Conservation (phyloP, 2,888 invertebrate genomes). For the Bombylius major region DNA sequence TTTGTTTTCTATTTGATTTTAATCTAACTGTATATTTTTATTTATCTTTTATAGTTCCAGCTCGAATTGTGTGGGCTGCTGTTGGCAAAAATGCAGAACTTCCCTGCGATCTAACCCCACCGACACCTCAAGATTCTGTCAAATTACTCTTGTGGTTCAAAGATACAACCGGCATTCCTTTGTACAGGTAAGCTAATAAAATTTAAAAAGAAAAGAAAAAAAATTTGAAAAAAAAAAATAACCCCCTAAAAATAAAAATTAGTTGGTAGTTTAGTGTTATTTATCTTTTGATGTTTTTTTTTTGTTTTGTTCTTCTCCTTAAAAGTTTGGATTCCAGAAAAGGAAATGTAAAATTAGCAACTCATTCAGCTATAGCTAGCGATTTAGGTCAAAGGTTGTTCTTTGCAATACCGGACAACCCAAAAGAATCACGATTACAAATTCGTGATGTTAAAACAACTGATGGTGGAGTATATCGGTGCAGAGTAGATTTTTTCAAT, state of each 20-base stretch:
- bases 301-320: not conserved
- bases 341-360: constrained; percentile 49
- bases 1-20: not conserved
- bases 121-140: constrained; percentile 55
- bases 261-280: too few species aligned
- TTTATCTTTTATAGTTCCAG: constrained; percentile 44
- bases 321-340: constrained; percentile 65
- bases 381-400: constrained; percentile 63
- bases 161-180: constrained; percentile 68
- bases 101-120: constrained; percentile 71
- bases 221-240: too few species aligned
- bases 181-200: constrained; percentile 55
- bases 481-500: constrained; percentile 78
- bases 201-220: too few species aligned
- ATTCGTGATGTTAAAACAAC: constrained; percentile 56
- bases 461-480: constrained; percentile 76
- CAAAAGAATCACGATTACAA: constrained; percentile 59
- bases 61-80: constrained; percentile 60
- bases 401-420: constrained; percentile 58
- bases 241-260: too few species aligned
- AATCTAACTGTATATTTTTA: constrained; percentile 1
- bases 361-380: constrained; percentile 66
- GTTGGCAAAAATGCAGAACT: constrained; percentile 62
- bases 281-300: not conserved
- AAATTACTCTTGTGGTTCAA: constrained; percentile 87